These are phyloP conservation scores for Anguilla pacifica DNA, from an alignment of 2,797 vertebrate species.

Conservation along the genomic window DNA sequence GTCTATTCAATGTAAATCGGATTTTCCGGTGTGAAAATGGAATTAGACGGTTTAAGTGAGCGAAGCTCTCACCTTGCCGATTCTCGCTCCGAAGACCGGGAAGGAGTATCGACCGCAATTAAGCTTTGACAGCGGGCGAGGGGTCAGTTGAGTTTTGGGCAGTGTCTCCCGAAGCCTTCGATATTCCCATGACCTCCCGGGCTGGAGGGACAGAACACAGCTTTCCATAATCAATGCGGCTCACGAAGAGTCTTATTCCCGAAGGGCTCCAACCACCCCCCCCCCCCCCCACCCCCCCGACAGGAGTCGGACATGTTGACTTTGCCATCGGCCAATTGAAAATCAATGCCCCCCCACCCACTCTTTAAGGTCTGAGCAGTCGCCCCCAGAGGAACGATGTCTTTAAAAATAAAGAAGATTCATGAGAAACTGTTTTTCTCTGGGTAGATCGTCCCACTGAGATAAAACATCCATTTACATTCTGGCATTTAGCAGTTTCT, in stretches of 20 bases:
- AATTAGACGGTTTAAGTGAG: neutral
- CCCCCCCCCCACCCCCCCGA: neutral
- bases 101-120: neutral
- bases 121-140: neutral
- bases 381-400: neutral
- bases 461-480: neutral
- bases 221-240: slow-evolving; percentile 11
- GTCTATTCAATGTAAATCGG: neutral
- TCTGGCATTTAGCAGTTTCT: neutral
- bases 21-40: neutral
- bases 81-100: neutral
- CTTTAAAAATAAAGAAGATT: neutral
- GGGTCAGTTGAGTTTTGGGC: neutral
- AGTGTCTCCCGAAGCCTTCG: neutral
- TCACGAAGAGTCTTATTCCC: neutral
- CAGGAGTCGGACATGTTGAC: neutral
- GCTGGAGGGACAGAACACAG: neutral
- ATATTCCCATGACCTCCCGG: slow-evolving; percentile 16
- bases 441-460: neutral
- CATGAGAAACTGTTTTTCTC: neutral
- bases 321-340: slow-evolving; percentile 12
- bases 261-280: neutral
- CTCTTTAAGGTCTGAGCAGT: neutral
- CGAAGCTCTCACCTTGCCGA: neutral
- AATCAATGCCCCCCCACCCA: neutral